These are phyloP conservation scores for Andrena bicolor DNA, from an alignment of 2,888 invertebrate genomes.

Conservation along the genomic window DNA sequence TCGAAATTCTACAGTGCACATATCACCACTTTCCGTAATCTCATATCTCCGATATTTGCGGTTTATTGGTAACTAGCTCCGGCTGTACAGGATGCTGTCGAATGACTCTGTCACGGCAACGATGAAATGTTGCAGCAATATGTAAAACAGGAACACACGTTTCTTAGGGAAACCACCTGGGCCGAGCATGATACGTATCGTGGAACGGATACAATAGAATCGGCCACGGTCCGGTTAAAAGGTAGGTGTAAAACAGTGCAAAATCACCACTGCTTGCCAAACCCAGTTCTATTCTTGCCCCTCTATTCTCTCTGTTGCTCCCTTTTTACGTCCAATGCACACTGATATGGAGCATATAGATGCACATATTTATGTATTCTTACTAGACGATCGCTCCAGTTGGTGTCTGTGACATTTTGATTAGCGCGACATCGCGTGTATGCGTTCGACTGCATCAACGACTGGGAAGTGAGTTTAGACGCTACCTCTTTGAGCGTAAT, in stretches of 20 bases:
- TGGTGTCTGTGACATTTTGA: constrained; percentile 56
- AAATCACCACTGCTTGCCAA: constrained; percentile 66
- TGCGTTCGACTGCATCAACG: constrained; percentile 6
- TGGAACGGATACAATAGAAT: constrained; percentile 63
- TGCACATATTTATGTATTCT: constrained; percentile 1
- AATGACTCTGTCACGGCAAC: constrained; percentile 41
- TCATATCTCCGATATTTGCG: constrained; percentile 53
- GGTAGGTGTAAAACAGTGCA: constrained; percentile 64
- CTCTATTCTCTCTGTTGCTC: constrained; percentile 51
- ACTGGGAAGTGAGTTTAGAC: neutral
- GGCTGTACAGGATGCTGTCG: constrained; percentile 31
- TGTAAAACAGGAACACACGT: constrained; percentile 57
- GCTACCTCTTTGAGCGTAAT: neutral
- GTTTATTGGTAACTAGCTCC: constrained; percentile 45
- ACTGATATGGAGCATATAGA: constrained; percentile 20
- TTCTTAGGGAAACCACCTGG: constrained; percentile 56
- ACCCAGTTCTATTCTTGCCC: constrained; percentile 65
- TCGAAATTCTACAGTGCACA: constrained; percentile 62
- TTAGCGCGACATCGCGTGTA: constrained; percentile 33
- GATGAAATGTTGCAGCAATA: constrained; percentile 47
- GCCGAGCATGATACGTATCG: constrained; percentile 66
- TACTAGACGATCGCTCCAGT: constrained; percentile 29
- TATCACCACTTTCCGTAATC: constrained; percentile 46
- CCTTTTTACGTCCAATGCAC: constrained; percentile 38
- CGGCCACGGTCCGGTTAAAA: constrained; percentile 59